Evolutionary conservation across 1,140 invertebrate species (phyloP), one percentile per base, ranked within the genome.

Genomic region (Drosophila pachea): DNA sequence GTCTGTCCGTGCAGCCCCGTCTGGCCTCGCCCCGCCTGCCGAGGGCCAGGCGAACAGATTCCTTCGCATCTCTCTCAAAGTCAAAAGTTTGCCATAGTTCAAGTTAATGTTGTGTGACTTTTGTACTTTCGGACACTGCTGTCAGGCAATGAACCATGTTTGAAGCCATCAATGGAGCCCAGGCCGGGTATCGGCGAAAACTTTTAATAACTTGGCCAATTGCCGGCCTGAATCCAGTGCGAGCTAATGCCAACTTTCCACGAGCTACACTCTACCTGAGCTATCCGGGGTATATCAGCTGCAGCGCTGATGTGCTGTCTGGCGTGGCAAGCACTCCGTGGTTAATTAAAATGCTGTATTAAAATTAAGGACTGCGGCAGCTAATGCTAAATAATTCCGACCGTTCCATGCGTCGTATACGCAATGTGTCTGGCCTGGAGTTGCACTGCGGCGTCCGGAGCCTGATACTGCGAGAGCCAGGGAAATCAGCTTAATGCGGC

Each of bases 101-200:
- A 84, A 84, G 79, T 84, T 86, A 84, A 84, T 84, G 79, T 84
- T 79, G 81, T 84, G 79, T 84, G 81, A 84, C 79, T 84, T 84
- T 83, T 84, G 69, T 72, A 73, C 68, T 74, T 76, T 84, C 32
- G 68, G 38, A 11, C 29, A 64, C 62, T 68, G 56, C 64, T 63
- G 29, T 47, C 73, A 78, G 74, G 58, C 79, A 83, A 79, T 83
- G 76, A 86, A 76, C 68, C 79, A 76, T 86, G 73, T 64, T 73
- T 76, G 68, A 55, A 49, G 71, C 61, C 42, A 36, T 65, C 53
- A 49, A 79, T 76, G 77, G 61, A 70, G 73, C 64, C 68, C 78
- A 69, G 60, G 73, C 78, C 32, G 7, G 16, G 53, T 75, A 83
- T 84, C 67, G 79, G 45, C 59, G 32, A 65, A 74, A 84, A 64